Base-by-base conservation (phyloP, 1,140 invertebrate genomes). In the Gryon sp. region DNA sequence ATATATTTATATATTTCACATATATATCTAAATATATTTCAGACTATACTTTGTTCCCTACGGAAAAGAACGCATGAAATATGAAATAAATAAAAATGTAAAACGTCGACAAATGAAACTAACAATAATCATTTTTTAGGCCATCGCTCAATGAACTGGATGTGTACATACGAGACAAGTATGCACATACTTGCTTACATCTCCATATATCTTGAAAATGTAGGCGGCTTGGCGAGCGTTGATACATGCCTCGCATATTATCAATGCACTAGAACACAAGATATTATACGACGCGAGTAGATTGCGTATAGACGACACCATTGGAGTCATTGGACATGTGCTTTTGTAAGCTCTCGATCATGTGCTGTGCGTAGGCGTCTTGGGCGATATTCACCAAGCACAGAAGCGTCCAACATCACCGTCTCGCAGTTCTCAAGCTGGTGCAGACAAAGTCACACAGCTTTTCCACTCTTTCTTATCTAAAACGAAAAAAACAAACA, bases 331-430 rank as follows among this genome's bases (percentile, higher is more conserved):
- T 63, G 26, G 24, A 15, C n/a, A 48, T 63, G 57, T 62, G 68
- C 68, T 62, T 72, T 72, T 72, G 22, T 60, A 72, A 72, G 36
- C 36, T 46, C 46, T n/a, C 53, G 48, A n/a, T n/a, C n/a, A n/a
- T 63, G 48, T 63, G 57, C 38, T 48, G 24, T 26, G 65, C 57
- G 68, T 72, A 55, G 68, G 68, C 68, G 57, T 55, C 48, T 46
- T 70, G 11, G 66, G 46, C 68, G 48, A 72, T 63, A 68, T 40
- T 68, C 50, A 60, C 28, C 50, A 20, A 36, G 15, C 16, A 9
- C 15, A 62, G 40, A 34, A 53, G 15, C 41, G 43, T n/a, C 18
- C 41, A 34, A 32, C 40, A 48, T 18, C 16, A 28, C 8, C 12
- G 38, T 41, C 62, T 62, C 18, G 38, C 18, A 45, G 19, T 36